These are phyloP conservation scores for Drosophila punjabiensis DNA, from an alignment of 1,140 invertebrate species.

Conservation along the genomic window DNA sequence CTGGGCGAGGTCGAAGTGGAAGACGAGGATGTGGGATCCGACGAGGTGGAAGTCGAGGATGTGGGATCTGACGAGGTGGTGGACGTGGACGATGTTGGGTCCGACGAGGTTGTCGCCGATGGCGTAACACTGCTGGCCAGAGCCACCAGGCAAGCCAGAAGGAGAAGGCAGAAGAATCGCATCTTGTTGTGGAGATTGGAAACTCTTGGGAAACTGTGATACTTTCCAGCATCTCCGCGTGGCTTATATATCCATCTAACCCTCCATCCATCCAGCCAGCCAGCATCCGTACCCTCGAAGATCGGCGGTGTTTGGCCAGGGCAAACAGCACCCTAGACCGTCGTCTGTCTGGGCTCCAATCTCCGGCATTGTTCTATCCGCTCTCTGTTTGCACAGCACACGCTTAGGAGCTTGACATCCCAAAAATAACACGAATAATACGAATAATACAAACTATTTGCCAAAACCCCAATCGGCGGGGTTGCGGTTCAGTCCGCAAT, in stretches of 20 bases:
- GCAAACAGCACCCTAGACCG: not conserved
- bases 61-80: not conserved
- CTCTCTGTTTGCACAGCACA: not conserved
- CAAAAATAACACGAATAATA: slow-evolving; percentile 2
- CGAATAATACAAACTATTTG: slow-evolving; percentile 2
- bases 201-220: not conserved
- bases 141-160: not conserved
- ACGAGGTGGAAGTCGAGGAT: not conserved
- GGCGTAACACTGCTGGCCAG: not conserved
- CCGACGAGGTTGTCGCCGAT: not conserved
- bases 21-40: not conserved
- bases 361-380: not conserved
- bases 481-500: not conserved
- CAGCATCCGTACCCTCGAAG: not conserved
- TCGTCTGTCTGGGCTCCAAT: not conserved
- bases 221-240: not conserved
- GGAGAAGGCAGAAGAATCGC: not conserved
- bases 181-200: slow-evolving; percentile 1
- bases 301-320: not conserved
- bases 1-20: not conserved
- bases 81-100: not conserved
- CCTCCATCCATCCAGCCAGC: not conserved
- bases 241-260: not conserved
- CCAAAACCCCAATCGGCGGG: not conserved
- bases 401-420: not conserved